A percentile compares a stretch with the other conserved stretches of the same genome.
These are phyloP conservation scores for Anas capensis DNA, from an alignment of 2,797 vertebrate species.

Conservation along the genomic window DNA sequence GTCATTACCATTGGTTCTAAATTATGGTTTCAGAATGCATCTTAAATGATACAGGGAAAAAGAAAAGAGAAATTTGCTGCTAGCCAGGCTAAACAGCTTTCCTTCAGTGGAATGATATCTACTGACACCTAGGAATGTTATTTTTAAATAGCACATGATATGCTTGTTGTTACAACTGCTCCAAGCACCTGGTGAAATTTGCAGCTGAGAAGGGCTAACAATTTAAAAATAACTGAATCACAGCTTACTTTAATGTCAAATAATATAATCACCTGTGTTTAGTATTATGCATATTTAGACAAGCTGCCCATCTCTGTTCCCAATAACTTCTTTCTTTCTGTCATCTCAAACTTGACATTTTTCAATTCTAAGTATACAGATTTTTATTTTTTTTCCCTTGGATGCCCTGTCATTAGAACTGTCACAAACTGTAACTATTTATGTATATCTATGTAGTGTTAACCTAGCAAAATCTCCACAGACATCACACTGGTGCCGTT, in stretches of 20 bases:
- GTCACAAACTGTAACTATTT: slow-evolving; percentile 75
- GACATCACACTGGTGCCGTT: slow-evolving; percentile 2
- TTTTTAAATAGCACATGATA: slow-evolving; percentile 58
- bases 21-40: neutral
- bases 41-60: neutral
- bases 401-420: slow-evolving; percentile 74
- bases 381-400: neutral
- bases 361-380: slow-evolving; percentile 66
- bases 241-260: slow-evolving; percentile 78
- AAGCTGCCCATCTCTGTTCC: slow-evolving; percentile 76
- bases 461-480: slow-evolving; percentile 64
- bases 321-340: slow-evolving; percentile 44
- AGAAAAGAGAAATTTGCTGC: neutral
- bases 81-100: slow-evolving; percentile 33
- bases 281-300: slow-evolving; percentile 80
- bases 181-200: slow-evolving; percentile 69
- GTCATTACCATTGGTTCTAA: neutral
- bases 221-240: slow-evolving; percentile 77
- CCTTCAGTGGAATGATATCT: slow-evolving; percentile 49
- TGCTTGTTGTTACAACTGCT: slow-evolving; percentile 57
- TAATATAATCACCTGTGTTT: slow-evolving; percentile 79
- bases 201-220: slow-evolving; percentile 59
- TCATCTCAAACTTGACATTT: slow-evolving; percentile 71
- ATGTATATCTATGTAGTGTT: slow-evolving; percentile 70
- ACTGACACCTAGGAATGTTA: slow-evolving; percentile 42